Conservation (phyloP, 1,140 invertebrate genomes). For the Sipha flava region DNA sequence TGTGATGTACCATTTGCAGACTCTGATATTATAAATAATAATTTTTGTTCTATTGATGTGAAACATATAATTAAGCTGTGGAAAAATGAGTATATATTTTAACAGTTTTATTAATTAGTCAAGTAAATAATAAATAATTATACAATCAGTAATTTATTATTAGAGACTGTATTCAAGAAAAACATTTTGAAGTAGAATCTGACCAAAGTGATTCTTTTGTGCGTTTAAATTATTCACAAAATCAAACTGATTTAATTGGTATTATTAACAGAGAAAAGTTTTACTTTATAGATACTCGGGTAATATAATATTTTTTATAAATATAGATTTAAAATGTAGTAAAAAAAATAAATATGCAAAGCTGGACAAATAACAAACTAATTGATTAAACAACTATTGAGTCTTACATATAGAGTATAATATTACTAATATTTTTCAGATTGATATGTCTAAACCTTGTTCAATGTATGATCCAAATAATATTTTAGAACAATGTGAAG, state of each 20-base stretch:
- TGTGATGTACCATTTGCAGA: neutral
- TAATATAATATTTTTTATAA: neutral
- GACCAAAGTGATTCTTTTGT: conserved; percentile 13
- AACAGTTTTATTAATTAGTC: neutral
- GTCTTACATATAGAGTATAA: neutral
- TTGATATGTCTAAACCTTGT: conserved; percentile 18
- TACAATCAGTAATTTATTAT: too few species aligned
- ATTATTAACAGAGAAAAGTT: neutral
- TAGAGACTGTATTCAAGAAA: conserved; percentile 8
- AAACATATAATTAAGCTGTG: conserved; percentile 7
- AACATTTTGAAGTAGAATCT: neutral
- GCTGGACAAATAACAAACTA: too few species aligned
- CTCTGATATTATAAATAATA: neutral
- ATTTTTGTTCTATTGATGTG: conserved; percentile 5
- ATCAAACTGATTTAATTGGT: neutral
- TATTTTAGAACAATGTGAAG: conserved; percentile 9
- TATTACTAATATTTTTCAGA: neutral
- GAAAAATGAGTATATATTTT: neutral
- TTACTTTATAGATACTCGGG: neutral
- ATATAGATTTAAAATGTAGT: too few species aligned
- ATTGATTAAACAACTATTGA: too few species aligned
- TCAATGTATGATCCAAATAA: neutral
- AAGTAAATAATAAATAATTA: neutral
- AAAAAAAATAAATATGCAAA: too few species aligned
- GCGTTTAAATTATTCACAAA: neutral